Percentiles rank a stretch among this genome's conserved stretches.
These are phyloP conservation scores for Microtus californicus DNA, from an alignment of 2,797 vertebrate species.

Conservation along the genomic window DNA sequence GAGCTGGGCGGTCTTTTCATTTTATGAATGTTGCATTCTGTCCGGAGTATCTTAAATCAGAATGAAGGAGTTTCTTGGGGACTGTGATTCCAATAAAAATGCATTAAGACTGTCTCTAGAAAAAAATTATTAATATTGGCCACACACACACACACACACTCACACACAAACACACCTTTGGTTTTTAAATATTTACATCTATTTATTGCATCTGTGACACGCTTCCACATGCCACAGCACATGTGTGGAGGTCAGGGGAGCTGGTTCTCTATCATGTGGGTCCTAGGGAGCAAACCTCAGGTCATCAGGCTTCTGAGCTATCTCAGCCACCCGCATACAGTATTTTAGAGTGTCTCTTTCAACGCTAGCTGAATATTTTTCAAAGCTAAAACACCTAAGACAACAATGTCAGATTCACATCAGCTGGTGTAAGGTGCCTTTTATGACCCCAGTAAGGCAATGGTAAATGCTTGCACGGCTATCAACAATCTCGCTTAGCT, in stretches of 20 bases:
- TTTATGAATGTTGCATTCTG: slow-evolving; percentile 11
- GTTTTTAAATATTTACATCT: not conserved
- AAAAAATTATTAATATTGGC: slow-evolving; percentile 45
- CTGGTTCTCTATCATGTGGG: not conserved
- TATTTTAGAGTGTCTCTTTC: slow-evolving; percentile 42
- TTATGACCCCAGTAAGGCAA: not conserved
- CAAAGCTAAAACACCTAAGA: slow-evolving; percentile 2
- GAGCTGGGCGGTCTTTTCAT: not conserved
- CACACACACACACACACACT: too few species aligned
- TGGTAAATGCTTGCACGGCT: not conserved
- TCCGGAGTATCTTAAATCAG: not conserved
- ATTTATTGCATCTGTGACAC: not conserved
- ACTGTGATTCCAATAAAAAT: slow-evolving; percentile 31
- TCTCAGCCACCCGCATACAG: not conserved
- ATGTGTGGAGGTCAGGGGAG: not conserved
- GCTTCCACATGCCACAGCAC: not conserved
- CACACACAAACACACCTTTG: not conserved
- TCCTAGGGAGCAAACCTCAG: not conserved
- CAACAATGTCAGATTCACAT: not conserved
- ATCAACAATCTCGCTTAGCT: not conserved
- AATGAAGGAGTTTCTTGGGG: not conserved
- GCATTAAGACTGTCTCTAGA: slow-evolving; percentile 50
- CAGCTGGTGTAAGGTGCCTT: not conserved
- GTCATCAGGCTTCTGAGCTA: not conserved
- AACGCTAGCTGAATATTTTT: not conserved